These are phyloP conservation scores for Euspilapteryx auroguttella DNA, from an alignment of 2,888 invertebrate species.

Conservation along the genomic window DNA sequence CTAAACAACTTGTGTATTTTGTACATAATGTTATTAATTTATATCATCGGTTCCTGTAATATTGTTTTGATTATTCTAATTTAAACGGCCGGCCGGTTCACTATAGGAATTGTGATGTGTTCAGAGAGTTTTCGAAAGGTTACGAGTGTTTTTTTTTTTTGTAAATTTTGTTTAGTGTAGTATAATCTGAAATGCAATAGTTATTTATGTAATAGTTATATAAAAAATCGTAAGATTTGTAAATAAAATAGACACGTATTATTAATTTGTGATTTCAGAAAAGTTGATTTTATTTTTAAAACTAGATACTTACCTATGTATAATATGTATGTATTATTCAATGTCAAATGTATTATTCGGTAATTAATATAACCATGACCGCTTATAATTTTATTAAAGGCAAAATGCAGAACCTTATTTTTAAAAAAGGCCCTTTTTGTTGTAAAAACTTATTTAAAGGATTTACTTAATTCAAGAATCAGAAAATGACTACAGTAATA, in stretches of 20 bases:
- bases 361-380: too few relatives aligned
- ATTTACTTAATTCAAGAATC: too few relatives aligned
- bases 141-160: too few relatives aligned
- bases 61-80: constrained; percentile 18
- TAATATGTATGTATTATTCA: too few relatives aligned
- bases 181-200: constrained; percentile 53
- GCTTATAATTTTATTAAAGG: too few relatives aligned
- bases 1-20: constrained; percentile 37
- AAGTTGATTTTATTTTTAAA: constrained; percentile 12
- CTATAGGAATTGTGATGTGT: constrained; percentile 56
- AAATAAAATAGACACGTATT: constrained; percentile 45
- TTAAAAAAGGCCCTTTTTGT: too few relatives aligned
- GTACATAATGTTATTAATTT: constrained; percentile 50
- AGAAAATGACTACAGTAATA: too few relatives aligned
- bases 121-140: constrained; percentile 31
- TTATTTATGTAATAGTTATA: constrained; percentile 59
- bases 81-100: constrained; percentile 3
- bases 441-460: too few relatives aligned
- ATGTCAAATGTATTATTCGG: too few relatives aligned
- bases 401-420: too few relatives aligned
- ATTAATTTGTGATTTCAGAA: constrained; percentile 18
- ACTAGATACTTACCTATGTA: not conserved
- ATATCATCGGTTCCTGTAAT: constrained; percentile 53
- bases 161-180: constrained; percentile 52
- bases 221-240: constrained; percentile 37